phyloP scores from a whole-genome alignment of 1,140 invertebrate species.

The Phenacoccus solenopsis region DNA sequence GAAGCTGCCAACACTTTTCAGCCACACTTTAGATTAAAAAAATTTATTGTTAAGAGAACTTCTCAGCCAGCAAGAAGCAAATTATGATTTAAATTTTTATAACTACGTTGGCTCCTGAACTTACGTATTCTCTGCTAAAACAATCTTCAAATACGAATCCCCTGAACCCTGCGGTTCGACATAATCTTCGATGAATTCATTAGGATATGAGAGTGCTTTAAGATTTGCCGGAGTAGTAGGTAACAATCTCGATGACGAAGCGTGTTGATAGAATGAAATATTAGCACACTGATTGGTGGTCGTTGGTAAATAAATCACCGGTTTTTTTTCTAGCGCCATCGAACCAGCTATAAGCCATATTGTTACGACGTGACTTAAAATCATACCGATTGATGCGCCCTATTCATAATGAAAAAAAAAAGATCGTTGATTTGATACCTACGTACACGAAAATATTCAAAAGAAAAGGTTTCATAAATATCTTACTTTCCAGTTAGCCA shows the following conservation, averaged over 20 bases:
- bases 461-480: too few species aligned
- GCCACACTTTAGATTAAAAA: too few species aligned
- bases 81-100: too few species aligned
- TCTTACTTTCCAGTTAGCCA: conserved; percentile 54
- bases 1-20: too few species aligned
- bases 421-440: background rate
- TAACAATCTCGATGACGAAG: conserved; percentile 26
- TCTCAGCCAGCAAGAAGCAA: too few species aligned
- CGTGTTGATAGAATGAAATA: conserved; percentile 45
- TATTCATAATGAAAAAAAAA: conserved; percentile 26
- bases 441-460: background rate
- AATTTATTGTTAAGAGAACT: too few species aligned
- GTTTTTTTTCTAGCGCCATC: conserved; percentile 37
- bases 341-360: conserved; percentile 52
- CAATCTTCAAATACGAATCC: conserved; percentile 5
- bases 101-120: too few species aligned
- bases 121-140: background rate
- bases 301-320: conserved; percentile 38
- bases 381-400: conserved; percentile 52
- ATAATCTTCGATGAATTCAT: background rate
- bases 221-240: background rate
- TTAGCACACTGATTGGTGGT: conserved; percentile 49
- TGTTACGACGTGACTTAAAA: conserved; percentile 46
- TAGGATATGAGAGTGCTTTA: background rate
- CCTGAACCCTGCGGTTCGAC: background rate